Evolutionary conservation across 2,888 invertebrate species (phyloP).

Genomic region (Tyria jacobaeae): DNA sequence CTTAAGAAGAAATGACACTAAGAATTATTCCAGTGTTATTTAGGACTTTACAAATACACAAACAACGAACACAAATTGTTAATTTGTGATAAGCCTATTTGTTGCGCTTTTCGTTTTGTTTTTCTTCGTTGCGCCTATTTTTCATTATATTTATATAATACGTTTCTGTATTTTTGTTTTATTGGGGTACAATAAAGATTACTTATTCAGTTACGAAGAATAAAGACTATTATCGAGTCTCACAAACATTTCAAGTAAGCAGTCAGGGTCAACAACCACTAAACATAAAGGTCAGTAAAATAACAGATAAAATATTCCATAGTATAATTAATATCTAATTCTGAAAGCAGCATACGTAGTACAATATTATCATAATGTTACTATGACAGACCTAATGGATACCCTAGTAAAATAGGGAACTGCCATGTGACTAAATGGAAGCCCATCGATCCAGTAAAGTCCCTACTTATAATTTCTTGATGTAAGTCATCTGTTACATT

Average conservation of each 20-base stretch:
- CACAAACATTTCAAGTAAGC: neutral
- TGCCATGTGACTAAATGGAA: constrained; percentile 11
- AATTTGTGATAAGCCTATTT: too few relatives aligned
- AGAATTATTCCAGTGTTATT: too few relatives aligned
- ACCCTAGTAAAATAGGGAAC: constrained; percentile 15
- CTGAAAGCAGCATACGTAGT: neutral
- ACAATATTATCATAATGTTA: constrained; percentile 5
- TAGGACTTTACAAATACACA: too few relatives aligned
- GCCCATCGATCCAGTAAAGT: constrained; percentile 1
- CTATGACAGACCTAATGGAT: constrained; percentile 1
- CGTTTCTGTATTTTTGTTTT: too few relatives aligned
- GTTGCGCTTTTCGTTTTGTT: too few relatives aligned
- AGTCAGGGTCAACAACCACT: too few relatives aligned
- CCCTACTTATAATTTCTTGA: constrained; percentile 8
- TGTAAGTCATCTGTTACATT: neutral
- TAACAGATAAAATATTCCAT: constrained; percentile 2
- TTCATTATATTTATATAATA: too few relatives aligned
- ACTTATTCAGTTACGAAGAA: too few relatives aligned
- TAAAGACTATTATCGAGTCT: neutral
- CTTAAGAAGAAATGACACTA: too few relatives aligned
- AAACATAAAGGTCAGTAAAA: neutral
- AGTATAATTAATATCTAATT: neutral
- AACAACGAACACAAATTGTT: too few relatives aligned
- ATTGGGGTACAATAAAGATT: too few relatives aligned
- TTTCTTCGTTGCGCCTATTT: too few relatives aligned